Evolutionary conservation across 2,113 vertebrate species (phyloP).

Genomic region (Pedetes capensis): DNA sequence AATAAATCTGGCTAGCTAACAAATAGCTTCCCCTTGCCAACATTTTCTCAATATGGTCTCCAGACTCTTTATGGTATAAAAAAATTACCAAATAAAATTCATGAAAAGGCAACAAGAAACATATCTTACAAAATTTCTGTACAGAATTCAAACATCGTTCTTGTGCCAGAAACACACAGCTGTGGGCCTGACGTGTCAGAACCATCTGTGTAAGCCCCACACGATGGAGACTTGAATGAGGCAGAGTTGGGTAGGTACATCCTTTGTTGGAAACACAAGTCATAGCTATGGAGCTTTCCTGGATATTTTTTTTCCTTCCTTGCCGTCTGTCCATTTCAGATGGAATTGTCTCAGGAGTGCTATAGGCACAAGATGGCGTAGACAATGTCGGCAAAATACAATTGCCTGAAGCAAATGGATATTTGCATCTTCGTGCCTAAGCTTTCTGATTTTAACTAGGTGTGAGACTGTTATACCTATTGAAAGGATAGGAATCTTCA

Average conservation of each 20-base stretch:
- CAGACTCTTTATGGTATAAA: conserved; percentile 74
- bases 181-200: conserved; percentile 57
- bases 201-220: conserved; percentile 50
- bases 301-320: not conserved
- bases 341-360: not conserved
- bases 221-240: not conserved
- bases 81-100: conserved; percentile 76
- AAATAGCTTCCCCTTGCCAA: conserved; percentile 60
- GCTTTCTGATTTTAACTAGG: not conserved
- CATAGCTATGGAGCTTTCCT: not conserved
- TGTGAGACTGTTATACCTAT: not conserved
- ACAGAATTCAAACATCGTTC: conserved; percentile 71
- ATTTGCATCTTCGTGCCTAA: not conserved
- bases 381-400: conserved; percentile 65
- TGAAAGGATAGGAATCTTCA: not conserved
- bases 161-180: conserved; percentile 68
- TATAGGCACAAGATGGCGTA: conserved; percentile 14
- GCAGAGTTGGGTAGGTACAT: conserved; percentile 26
- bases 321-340: conserved; percentile 69
- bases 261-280: conserved; percentile 60
- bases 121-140: conserved; percentile 73
- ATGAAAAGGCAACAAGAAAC: conserved; percentile 77
- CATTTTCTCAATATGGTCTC: conserved; percentile 73
- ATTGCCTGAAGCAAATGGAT: conserved; percentile 33
- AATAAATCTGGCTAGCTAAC: conserved; percentile 68